Evolutionary conservation across 2,888 invertebrate species (phyloP).

Genomic region (Ptychoptera albimana): DNA sequence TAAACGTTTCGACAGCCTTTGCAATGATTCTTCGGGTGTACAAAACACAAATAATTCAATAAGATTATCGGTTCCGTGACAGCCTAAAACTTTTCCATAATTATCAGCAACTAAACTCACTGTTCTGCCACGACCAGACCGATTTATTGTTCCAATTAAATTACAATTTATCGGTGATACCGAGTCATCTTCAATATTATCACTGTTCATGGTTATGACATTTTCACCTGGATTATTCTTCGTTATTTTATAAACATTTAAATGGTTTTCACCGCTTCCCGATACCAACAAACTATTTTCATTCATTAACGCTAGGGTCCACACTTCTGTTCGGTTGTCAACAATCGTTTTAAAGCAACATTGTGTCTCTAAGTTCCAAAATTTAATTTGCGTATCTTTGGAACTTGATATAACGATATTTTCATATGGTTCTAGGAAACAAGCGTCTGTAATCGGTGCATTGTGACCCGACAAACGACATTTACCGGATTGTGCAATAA

Average conservation of each 20-base stretch:
- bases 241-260: constrained; percentile 69
- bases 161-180: constrained; percentile 52
- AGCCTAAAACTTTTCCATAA: constrained; percentile 55
- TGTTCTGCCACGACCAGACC: constrained; percentile 65
- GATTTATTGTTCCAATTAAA: constrained; percentile 63
- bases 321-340: constrained; percentile 74
- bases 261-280: constrained; percentile 69
- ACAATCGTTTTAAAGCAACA: constrained; percentile 91
- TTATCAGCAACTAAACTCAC: constrained; percentile 56
- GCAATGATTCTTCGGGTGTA: constrained; percentile 53
- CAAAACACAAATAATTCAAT: constrained; percentile 75
- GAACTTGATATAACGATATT: constrained; percentile 55
- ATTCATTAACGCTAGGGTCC: constrained; percentile 65
- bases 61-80: constrained; percentile 66
- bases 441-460: constrained; percentile 67
- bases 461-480: constrained; percentile 86
- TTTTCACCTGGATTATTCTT: constrained; percentile 35
- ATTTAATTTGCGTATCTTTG: constrained; percentile 88
- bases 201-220: constrained; percentile 29
- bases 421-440: constrained; percentile 49
- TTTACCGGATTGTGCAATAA: constrained; percentile 79
- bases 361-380: constrained; percentile 92
- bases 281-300: constrained; percentile 73
- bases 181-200: constrained; percentile 23
- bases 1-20: constrained; percentile 54